Conservation (phyloP, 2,113 vertebrate species). For the Passer domesticus region DNA sequence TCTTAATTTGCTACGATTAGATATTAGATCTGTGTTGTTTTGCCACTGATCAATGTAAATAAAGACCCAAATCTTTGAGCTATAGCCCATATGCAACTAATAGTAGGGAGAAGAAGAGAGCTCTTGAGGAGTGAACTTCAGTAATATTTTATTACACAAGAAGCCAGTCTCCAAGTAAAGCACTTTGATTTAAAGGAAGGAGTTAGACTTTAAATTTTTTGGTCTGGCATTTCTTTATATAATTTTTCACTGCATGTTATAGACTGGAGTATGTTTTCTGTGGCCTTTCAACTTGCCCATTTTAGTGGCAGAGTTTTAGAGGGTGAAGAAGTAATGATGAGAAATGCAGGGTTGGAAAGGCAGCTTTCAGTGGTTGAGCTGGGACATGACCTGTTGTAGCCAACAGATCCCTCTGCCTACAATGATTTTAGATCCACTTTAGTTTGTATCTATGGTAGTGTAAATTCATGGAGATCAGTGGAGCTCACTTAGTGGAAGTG, state of each 20-base stretch:
- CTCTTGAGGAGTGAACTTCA: background rate
- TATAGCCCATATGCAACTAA: background rate
- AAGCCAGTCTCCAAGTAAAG: background rate
- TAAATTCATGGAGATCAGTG: background rate
- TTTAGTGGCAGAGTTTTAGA: background rate
- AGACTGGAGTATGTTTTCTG: background rate
- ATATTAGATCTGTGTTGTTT: background rate
- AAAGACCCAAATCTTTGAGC: background rate
- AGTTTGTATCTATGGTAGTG: background rate
- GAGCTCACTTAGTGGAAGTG: background rate
- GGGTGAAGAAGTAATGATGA: background rate
- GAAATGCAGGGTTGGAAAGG: background rate
- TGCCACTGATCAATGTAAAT: background rate
- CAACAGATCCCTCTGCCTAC: background rate
- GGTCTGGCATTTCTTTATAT: background rate
- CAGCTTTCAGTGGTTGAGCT: background rate
- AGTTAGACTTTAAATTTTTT: background rate
- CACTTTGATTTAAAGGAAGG: background rate
- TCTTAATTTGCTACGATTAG: background rate
- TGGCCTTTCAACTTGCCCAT: background rate
- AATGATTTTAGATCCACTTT: background rate
- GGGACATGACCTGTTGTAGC: background rate
- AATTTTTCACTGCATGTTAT: background rate
- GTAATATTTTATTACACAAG: background rate
- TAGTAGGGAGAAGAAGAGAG: background rate